Evolutionary conservation across 2,113 vertebrate species (phyloP), one percentile per base, ranked within the genome.

Genomic region (Mobula hypostoma): DNA sequence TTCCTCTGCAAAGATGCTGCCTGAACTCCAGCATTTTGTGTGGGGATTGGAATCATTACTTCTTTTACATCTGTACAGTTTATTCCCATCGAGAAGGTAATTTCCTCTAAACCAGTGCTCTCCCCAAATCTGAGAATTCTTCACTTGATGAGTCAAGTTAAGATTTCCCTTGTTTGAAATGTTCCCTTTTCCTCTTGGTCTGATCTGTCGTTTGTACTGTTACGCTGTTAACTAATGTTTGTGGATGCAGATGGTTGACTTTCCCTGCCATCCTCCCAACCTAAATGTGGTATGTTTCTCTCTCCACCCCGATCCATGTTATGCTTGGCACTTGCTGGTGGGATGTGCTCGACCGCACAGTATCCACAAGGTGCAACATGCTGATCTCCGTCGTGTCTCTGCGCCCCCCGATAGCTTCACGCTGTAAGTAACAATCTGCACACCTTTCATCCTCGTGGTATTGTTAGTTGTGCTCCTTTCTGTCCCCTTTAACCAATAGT

Each of bases 371-470:
- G 98, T 99, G 97, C 98, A 98, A 96, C 97, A 98, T 97, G 98
- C 97, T 96, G 99, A 99, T 97, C 97, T 98, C 97, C 97, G 98
- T 96, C 98, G 99, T 96, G 98, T 99, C 96, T 99, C 99, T 88
- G 99, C 99, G 97, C 99, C 99, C 97, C 98, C 99, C 0, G 99
- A 98, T 97, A 98, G 98, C 98, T 99, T 99, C 98, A 97, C 97
- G 96, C 97, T 98, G 99, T 99, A 98, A 99, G 99, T 99, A 98
- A 96, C 94, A 92, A 40, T 94, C 91, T 36, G 93, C 94, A 94
- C 5, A 36, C 94, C 82, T 80, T 88, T 66, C 70, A 93, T n/a
- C 8, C 74, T 29, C 36, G 8, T 82, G 0, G 94, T 94, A 61
- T 83, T 32, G 40, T 94, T 68, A n/a, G 48, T 94, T 76, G 93